Evolutionary conservation across 1,140 invertebrate species (phyloP), one percentile per base, ranked within the genome.

Genomic region (Oreohelix idahoensis): DNA sequence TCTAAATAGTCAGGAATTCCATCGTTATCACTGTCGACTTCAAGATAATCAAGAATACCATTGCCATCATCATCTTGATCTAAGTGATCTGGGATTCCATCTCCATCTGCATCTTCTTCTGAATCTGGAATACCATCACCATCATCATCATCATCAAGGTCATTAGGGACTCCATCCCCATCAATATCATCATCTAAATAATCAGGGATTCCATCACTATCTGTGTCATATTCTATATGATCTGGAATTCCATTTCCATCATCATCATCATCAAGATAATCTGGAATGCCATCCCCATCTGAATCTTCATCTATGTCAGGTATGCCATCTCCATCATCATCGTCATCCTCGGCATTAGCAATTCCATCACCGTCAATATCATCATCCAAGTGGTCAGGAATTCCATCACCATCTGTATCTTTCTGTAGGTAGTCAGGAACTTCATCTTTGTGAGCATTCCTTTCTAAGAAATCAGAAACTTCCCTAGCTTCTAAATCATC

Each of bases 281-380:
- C 88, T 1, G 90, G 89, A 53, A 91, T 91, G 75, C 89, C 89
- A 84, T 91, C 89, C 20, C 87, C 87, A 87, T 90, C 88, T 79
- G 84, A 86, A 84, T 91, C 89, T 58, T 87, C 87, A 70, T 91
- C 89, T 63, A 85, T 36, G 80, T 90, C 89, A 0, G 89, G 90
- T 81, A 91, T 90, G 5, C 90, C 90, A 87, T 90, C 89, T 32
- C 88, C 88, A 85, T 89, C 89, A 83, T 84, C 84, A 77, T 90
- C 90, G 53, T 86, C 84, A 73, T 90, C 87, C 26, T 53, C 1
- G 70, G 88, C 17, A 80, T 88, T 86, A 32, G 88, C 86, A 45
- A 90, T 89, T n/a, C 89, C 90, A 87, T 90, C 89, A 42, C 84
- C 84, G 75, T 88, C 88, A 45, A 63, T 79, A 81, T 88, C 89